Evolutionary conservation across 2,113 vertebrate species (phyloP).

Genomic region (Micronycteris hirsuta): DNA sequence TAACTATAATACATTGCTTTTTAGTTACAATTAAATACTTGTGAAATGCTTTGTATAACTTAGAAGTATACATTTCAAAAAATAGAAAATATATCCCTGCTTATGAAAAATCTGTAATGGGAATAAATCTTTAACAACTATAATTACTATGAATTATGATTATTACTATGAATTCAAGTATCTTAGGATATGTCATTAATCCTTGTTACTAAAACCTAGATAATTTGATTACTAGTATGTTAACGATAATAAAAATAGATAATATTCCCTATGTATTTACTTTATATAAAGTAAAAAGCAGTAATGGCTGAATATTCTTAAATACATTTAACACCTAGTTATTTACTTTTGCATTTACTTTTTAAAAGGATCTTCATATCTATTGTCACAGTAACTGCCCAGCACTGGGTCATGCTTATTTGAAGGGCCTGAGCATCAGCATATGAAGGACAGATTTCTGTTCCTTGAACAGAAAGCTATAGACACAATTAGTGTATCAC

Average conservation of each 20-base stretch:
- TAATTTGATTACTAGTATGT: not conserved
- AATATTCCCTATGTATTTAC: constrained; percentile 15
- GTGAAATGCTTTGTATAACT: constrained; percentile 11
- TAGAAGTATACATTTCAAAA: constrained; percentile 37
- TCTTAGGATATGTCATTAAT: constrained; percentile 18
- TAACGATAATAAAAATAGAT: not conserved
- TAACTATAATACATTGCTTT: not conserved
- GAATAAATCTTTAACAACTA: not conserved
- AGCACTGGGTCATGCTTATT: not conserved
- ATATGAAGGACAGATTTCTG: not conserved
- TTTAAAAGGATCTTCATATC: not conserved
- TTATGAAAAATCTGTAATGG: constrained; percentile 1
- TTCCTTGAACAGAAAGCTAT: not conserved
- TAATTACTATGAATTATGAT: constrained; percentile 4
- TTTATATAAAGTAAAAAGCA: constrained; percentile 23
- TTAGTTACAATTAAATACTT: constrained; percentile 8
- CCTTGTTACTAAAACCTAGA: not conserved
- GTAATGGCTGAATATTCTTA: not conserved
- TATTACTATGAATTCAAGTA: constrained; percentile 19
- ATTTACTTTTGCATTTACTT: not conserved
- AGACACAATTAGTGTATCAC: not conserved
- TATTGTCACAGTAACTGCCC: not conserved
- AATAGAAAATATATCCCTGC: not conserved
- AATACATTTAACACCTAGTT: not conserved
- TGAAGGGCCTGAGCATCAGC: not conserved